These are phyloP conservation scores for Drosophila kepulauana DNA, from an alignment of 1,140 invertebrate genomes.

Conservation along the genomic window DNA sequence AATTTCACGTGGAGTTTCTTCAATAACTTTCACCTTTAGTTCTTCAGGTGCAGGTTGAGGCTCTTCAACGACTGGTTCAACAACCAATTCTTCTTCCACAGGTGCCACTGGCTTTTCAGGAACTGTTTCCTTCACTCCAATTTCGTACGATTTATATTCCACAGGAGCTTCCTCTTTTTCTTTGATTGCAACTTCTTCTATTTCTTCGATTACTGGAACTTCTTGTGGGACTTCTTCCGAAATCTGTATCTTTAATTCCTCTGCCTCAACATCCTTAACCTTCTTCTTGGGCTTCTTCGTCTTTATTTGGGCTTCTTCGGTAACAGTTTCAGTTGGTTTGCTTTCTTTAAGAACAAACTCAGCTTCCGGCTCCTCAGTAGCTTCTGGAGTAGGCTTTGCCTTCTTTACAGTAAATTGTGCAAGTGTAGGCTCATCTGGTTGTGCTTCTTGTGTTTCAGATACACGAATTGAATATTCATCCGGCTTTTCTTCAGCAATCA, in stretches of 20 bases:
- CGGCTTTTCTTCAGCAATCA: slow-evolving; percentile 46
- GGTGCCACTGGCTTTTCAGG: slow-evolving; percentile 46
- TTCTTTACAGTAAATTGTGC: slow-evolving; percentile 67
- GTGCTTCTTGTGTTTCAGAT: slow-evolving; percentile 25
- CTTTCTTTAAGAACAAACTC: slow-evolving; percentile 70
- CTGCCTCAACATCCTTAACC: slow-evolving; percentile 60
- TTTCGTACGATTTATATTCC: slow-evolving; percentile 62
- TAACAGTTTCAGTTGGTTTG: slow-evolving; percentile 67
- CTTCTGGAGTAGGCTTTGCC: slow-evolving; percentile 52
- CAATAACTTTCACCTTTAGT: slow-evolving; percentile 70
- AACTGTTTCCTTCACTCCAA: slow-evolving; percentile 59
- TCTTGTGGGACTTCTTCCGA: slow-evolving; percentile 65
- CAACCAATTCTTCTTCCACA: slow-evolving; percentile 20
- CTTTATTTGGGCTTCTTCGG: slow-evolving; percentile 72
- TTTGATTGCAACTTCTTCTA: slow-evolving; percentile 53
- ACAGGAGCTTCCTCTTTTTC: slow-evolving; percentile 36
- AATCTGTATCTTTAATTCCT: slow-evolving; percentile 66
- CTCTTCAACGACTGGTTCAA: slow-evolving; percentile 53
- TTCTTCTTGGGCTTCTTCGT: slow-evolving; percentile 81
- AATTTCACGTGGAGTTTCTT: slow-evolving; percentile 67
- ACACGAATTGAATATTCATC: slow-evolving; percentile 51
- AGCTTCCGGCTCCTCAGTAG: slow-evolving; percentile 70
- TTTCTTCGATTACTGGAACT: slow-evolving; percentile 51
- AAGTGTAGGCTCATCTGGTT: slow-evolving; percentile 44
- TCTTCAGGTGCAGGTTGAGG: slow-evolving; percentile 60